Evolutionary conservation across 2,113 vertebrate genomes (phyloP).

Genomic region (Sinocyclocheilus anshuiensis): DNA sequence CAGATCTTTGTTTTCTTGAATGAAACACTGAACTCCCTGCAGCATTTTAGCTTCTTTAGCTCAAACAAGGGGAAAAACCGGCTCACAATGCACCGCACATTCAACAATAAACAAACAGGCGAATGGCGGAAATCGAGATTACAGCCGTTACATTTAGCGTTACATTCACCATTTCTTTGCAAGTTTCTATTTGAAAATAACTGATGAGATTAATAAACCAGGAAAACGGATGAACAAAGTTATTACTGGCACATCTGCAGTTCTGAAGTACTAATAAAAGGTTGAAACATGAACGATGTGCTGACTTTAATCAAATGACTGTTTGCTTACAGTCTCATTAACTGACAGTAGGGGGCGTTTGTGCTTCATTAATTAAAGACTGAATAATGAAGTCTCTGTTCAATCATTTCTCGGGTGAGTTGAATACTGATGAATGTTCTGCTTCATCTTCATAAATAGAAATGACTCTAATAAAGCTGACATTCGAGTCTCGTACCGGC

Average conservation of each 20-base stretch:
- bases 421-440: slow-evolving; percentile 62
- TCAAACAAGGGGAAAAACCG: too few relatives aligned
- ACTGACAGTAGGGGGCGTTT: neutral
- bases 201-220: neutral
- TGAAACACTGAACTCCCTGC: too few relatives aligned
- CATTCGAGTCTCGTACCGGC: too few relatives aligned
- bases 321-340: neutral
- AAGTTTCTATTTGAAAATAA: neutral
- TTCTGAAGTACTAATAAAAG: neutral
- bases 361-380: neutral
- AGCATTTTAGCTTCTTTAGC: too few relatives aligned
- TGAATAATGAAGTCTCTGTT: neutral
- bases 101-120: too few relatives aligned
- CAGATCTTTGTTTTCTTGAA: too few relatives aligned
- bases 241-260: neutral
- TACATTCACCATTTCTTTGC: neutral
- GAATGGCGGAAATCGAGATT: too few relatives aligned
- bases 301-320: neutral
- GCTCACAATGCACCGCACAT: too few relatives aligned
- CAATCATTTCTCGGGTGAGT: neutral
- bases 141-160: neutral
- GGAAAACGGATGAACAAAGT: neutral
- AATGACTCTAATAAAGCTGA: slow-evolving; percentile 57
- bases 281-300: too few relatives aligned
- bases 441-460: slow-evolving; percentile 69